A percentile compares a stretch with the other conserved stretches of the same genome.
These are phyloP conservation scores for Diadumene lineata DNA, from an alignment of 92 coral and sea anemone species.

Conservation along the genomic window DNA sequence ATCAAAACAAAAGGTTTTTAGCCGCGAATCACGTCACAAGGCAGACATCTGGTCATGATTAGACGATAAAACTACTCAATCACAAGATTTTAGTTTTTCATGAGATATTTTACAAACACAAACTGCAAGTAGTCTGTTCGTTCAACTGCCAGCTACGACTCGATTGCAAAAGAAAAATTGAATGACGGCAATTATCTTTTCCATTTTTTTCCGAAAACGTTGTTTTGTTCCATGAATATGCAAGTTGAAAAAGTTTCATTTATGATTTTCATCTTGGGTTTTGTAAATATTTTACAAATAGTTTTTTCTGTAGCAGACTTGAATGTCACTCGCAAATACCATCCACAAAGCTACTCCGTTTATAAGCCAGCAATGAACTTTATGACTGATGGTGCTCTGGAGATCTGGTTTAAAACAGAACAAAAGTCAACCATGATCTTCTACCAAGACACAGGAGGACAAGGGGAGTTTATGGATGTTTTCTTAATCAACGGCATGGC, in stretches of 20 bases:
- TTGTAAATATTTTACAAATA: not conserved
- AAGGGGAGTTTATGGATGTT: conserved; percentile 69
- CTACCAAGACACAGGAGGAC: conserved; percentile 62
- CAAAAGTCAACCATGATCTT: conserved; percentile 72
- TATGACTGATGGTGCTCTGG: conserved; percentile 47
- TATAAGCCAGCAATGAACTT: conserved; percentile 56
- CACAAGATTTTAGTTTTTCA: conserved; percentile 3
- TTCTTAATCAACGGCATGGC: conserved; percentile 64
- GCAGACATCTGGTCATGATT: conserved; percentile 17
- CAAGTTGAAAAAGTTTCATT: not conserved
- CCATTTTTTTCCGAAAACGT: not conserved
- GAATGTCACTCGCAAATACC: conserved; percentile 42
- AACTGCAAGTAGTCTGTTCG: not conserved
- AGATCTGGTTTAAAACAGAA: conserved; percentile 74
- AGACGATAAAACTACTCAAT: conserved; percentile 6
- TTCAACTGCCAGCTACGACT: conserved; percentile 3
- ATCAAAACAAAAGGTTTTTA: not conserved
- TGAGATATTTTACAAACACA: not conserved
- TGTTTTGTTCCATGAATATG: not conserved
- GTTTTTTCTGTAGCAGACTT: not conserved
- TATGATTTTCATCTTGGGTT: not conserved
- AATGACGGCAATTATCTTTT: not conserved
- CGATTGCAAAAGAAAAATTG: not conserved
- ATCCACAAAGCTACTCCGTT: conserved; percentile 41
- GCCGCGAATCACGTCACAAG: not conserved